Conservation (phyloP, 2,113 vertebrate genomes). For the Thalassoma bifasciatum region DNA sequence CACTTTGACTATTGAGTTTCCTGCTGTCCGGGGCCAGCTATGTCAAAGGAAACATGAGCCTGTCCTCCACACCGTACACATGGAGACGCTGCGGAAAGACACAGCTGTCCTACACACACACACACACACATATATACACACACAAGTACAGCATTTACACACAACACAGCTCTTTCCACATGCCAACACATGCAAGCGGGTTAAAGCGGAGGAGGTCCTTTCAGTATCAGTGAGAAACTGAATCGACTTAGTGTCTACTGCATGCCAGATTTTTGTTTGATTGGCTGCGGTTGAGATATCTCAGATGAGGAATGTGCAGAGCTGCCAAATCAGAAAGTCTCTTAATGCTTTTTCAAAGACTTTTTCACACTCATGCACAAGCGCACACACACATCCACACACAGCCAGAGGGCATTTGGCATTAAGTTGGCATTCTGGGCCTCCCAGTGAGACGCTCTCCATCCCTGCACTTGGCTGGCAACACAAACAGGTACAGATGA, state of each 20-base stretch:
- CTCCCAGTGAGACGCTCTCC: constrained; percentile 29
- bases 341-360: constrained; percentile 19
- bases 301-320: constrained; percentile 40
- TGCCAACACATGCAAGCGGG: background rate
- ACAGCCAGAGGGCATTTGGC: constrained; percentile 36
- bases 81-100: constrained; percentile 15
- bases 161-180: background rate
- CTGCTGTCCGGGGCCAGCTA: constrained; percentile 33
- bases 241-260: constrained; percentile 8
- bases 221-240: background rate
- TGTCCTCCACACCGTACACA: constrained; percentile 13
- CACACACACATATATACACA: background rate
- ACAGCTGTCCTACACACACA: background rate
- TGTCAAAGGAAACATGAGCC: constrained; percentile 51
- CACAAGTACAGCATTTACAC: background rate
- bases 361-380: background rate
- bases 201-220: background rate
- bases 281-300: constrained; percentile 54
- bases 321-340: constrained; percentile 52
- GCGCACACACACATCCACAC: constrained; percentile 1
- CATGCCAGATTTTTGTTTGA: constrained; percentile 9
- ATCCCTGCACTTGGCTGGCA: constrained; percentile 11
- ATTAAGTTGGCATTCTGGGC: constrained; percentile 42
- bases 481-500: constrained; percentile 50
- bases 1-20: constrained; percentile 60